Conservation (phyloP, 2,113 vertebrate genomes). For the Recurvirostra avosetta region DNA sequence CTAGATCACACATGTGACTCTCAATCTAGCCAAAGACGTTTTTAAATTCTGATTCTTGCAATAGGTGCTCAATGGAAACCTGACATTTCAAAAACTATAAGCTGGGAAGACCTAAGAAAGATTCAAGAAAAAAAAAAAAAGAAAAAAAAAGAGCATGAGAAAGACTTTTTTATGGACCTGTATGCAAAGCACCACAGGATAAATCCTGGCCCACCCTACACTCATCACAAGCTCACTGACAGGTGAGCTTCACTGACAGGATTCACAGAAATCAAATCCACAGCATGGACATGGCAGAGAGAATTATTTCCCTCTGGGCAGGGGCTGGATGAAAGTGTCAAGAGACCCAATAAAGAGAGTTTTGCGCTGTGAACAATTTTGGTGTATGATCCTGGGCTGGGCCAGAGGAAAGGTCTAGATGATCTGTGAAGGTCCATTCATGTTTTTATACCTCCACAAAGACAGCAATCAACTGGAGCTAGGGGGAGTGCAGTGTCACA, state of each 20-base stretch:
- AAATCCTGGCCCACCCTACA: background rate
- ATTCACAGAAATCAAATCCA: background rate
- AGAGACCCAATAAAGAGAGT: background rate
- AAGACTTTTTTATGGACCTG: background rate
- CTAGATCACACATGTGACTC: background rate
- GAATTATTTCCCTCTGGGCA: background rate
- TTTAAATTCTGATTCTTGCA: background rate
- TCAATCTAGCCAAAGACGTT: background rate
- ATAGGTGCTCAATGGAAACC: background rate
- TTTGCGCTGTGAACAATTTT: background rate
- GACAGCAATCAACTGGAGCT: background rate
- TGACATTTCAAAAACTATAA: background rate
- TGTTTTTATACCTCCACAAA: background rate
- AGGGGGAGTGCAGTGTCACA: background rate
- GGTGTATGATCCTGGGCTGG: background rate
- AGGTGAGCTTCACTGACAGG: background rate
- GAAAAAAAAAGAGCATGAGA: background rate
- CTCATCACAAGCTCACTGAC: background rate
- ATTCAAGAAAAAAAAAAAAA: background rate
- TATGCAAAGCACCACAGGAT: background rate
- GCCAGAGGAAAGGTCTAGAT: background rate
- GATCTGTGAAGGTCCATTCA: background rate
- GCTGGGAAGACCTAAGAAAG: background rate
- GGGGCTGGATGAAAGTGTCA: background rate
- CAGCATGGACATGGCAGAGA: background rate